A percentile compares a stretch with the other conserved stretches of the same genome.
Conservation (phyloP, 23 tunicate genomes). For the Aplidium turbinatum region DNA sequence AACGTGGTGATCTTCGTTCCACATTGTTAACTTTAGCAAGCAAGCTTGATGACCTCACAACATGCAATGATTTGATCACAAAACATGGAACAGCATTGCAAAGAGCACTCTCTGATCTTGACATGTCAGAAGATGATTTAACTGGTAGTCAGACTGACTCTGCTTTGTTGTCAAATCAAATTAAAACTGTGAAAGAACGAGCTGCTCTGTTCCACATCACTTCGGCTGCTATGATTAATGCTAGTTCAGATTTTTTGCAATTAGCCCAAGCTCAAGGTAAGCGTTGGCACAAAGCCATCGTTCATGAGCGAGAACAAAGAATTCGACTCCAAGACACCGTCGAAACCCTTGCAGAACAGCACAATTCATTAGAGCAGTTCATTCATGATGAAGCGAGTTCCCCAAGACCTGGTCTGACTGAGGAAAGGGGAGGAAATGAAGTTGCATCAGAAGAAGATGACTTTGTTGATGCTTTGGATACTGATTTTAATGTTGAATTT, state of each 20-base stretch:
- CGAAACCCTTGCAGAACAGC: constrained; percentile 86
- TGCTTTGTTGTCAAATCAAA: constrained; percentile 37
- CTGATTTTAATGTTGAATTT: constrained; percentile 9
- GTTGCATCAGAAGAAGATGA: constrained; percentile 33
- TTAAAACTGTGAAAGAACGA: constrained; percentile 79
- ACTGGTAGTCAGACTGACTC: constrained; percentile 12
- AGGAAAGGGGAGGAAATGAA: not conserved
- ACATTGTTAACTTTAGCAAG: constrained; percentile 41
- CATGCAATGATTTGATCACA: constrained; percentile 86
- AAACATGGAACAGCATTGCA: constrained; percentile 86
- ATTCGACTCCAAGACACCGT: constrained; percentile 81
- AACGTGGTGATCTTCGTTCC: constrained; percentile 29
- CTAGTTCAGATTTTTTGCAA: constrained; percentile 69
- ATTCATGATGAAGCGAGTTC: constrained; percentile 59
- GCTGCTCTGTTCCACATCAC: constrained; percentile 76
- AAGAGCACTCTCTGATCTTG: constrained; percentile 61
- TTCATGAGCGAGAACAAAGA: constrained; percentile 79
- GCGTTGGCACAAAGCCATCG: constrained; percentile 64
- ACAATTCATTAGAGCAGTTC: constrained; percentile 68
- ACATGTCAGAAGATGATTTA: constrained; percentile 13
- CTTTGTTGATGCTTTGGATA: constrained; percentile 67
- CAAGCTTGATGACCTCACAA: constrained; percentile 76
- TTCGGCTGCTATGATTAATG: constrained; percentile 76
- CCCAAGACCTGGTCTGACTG: constrained; percentile 19
- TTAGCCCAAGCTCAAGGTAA: constrained; percentile 66